Conservation (phyloP, 53 echinoderm and acorn worm genomes). For the Echinometra lucunter region DNA sequence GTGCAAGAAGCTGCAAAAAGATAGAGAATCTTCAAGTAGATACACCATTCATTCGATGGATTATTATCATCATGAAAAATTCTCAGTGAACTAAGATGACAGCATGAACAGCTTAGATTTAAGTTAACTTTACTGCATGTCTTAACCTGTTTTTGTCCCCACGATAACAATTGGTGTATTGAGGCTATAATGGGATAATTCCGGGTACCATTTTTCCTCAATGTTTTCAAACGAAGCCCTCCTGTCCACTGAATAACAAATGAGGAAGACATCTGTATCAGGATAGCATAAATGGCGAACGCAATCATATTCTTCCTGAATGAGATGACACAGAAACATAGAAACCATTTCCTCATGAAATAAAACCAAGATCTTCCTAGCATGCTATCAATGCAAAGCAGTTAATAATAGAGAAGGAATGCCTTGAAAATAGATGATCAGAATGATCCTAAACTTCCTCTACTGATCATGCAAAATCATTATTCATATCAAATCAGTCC, state of each 20-base stretch:
- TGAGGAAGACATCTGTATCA: slow-evolving; percentile 77
- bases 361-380: neutral
- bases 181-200: slow-evolving; percentile 75
- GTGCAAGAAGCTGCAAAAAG: too few species aligned
- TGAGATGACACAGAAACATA: neutral
- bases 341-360: neutral
- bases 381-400: neutral
- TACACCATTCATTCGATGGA: neutral
- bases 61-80: neutral
- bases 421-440: too few species aligned
- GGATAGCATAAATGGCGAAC: slow-evolving; percentile 86
- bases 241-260: slow-evolving; percentile 79
- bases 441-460: too few species aligned
- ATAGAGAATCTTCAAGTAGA: neutral
- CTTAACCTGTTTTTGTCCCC: slow-evolving; percentile 86
- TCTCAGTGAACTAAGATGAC: neutral
- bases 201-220: slow-evolving; percentile 78
- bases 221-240: slow-evolving; percentile 74
- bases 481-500: too few species aligned
- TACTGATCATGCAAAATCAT: too few species aligned
- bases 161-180: slow-evolving; percentile 78
- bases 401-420: too few species aligned
- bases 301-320: slow-evolving; percentile 89
- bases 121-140: neutral
- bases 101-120: too few species aligned